These are phyloP conservation scores for Rhagonycha lutea DNA, from an alignment of 2,888 invertebrate species.

Conservation along the genomic window DNA sequence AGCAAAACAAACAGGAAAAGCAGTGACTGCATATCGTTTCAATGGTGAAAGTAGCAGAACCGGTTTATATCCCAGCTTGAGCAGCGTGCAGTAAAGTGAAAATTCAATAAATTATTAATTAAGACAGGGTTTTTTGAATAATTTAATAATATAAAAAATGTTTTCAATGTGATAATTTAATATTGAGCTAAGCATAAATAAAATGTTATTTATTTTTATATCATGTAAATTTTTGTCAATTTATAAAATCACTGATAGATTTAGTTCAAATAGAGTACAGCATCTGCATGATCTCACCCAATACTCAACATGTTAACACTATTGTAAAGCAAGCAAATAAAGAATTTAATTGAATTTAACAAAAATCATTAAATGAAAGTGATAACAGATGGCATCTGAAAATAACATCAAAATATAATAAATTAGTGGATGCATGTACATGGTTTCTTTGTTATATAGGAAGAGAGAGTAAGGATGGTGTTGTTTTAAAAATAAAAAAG, in stretches of 20 bases:
- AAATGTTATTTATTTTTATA: neutral
- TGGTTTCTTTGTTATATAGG: too few species aligned
- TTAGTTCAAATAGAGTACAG: too few species aligned
- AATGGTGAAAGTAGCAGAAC: neutral
- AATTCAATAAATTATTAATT: neutral
- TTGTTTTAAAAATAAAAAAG: neutral
- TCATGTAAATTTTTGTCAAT: neutral
- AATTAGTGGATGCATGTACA: too few species aligned
- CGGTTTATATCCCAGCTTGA: slow-evolving; percentile 2
- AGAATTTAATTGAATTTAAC: too few species aligned
- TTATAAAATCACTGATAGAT: too few species aligned
- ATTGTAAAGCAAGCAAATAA: too few species aligned
- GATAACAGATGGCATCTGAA: too few species aligned
- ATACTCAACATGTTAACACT: too few species aligned
- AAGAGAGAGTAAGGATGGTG: neutral
- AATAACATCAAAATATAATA: too few species aligned
- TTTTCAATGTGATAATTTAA: neutral
- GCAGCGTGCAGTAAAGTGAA: neutral
- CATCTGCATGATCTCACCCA: too few species aligned
- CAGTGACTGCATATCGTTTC: slow-evolving; percentile 54
- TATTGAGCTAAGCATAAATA: neutral
- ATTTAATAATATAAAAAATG: neutral
- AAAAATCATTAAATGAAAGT: too few species aligned
- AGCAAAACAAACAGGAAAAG: slow-evolving; percentile 66
- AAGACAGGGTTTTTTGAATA: neutral